phyloP scores from a whole-genome alignment of 2,888 invertebrate genomes.

The Sepioteuthis lessoniana region DNA sequence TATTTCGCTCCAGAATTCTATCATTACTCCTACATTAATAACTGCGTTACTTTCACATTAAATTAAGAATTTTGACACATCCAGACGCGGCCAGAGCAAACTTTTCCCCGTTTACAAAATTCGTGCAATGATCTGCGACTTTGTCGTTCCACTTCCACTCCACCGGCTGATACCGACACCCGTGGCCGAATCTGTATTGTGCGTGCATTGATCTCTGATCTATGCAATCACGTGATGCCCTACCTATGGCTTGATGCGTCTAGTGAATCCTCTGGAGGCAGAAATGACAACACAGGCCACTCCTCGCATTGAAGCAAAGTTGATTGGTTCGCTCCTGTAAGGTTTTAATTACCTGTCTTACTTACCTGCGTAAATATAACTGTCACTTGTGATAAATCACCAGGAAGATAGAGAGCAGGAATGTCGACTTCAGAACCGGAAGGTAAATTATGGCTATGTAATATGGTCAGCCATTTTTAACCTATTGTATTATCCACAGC shows the following conservation, averaged over 20 bases:
- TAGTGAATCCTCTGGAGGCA: background rate
- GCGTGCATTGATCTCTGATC: background rate
- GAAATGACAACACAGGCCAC: background rate
- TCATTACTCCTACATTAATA: background rate
- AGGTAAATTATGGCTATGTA: background rate
- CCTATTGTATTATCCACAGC: background rate
- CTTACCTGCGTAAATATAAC: background rate
- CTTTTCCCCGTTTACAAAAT: background rate
- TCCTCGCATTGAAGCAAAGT: background rate
- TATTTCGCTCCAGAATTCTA: background rate
- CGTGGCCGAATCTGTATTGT: background rate
- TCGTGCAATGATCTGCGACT: background rate
- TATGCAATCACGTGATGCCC: background rate
- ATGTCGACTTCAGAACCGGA: background rate
- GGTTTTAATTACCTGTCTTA: background rate
- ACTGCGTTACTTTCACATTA: background rate
- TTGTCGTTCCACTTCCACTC: background rate
- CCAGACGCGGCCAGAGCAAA: background rate
- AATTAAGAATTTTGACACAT: constrained; percentile 3
- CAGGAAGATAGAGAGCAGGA: background rate
- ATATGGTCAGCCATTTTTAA: background rate
- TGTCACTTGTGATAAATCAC: background rate
- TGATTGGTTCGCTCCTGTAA: background rate
- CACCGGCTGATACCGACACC: background rate
- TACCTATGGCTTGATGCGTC: background rate